Conservation (phyloP, 2,113 vertebrate genomes). For the Chaetorhynchus papuensis region DNA sequence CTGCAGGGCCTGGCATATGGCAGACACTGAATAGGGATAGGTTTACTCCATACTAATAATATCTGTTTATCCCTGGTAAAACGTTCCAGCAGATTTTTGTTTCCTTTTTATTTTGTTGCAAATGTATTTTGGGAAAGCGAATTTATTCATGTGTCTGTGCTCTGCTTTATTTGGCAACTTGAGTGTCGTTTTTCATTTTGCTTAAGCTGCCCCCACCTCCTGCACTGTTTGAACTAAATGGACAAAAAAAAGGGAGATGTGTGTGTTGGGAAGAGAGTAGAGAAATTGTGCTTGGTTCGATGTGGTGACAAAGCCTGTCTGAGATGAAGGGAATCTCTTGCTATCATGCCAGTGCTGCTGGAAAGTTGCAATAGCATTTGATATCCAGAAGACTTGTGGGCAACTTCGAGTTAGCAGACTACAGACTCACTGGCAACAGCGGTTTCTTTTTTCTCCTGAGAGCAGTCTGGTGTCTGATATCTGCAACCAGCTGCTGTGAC, state of each 20-base stretch:
- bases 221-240: constrained; percentile 12
- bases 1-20: not conserved
- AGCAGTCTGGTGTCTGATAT: not conserved
- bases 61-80: not conserved
- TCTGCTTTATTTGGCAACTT: not conserved
- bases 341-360: not conserved
- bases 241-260: not conserved
- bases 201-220: not conserved
- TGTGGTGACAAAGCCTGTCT: not conserved
- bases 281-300: not conserved
- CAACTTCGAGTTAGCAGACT: not conserved
- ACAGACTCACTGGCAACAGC: not conserved
- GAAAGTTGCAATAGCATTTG: not conserved
- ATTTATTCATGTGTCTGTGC: not conserved
- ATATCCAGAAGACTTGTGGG: fast-evolving
- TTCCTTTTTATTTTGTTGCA: not conserved
- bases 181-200: not conserved
- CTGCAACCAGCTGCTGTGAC: not conserved
- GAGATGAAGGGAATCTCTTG: not conserved
- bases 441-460: not conserved
- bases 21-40: not conserved
- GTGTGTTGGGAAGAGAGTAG: not conserved
- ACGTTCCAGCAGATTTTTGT: not conserved
- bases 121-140: not conserved
- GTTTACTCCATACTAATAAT: not conserved